phyloP scores from a whole-genome alignment of 2,797 vertebrate species.

The Sciurus vulgaris region DNA sequence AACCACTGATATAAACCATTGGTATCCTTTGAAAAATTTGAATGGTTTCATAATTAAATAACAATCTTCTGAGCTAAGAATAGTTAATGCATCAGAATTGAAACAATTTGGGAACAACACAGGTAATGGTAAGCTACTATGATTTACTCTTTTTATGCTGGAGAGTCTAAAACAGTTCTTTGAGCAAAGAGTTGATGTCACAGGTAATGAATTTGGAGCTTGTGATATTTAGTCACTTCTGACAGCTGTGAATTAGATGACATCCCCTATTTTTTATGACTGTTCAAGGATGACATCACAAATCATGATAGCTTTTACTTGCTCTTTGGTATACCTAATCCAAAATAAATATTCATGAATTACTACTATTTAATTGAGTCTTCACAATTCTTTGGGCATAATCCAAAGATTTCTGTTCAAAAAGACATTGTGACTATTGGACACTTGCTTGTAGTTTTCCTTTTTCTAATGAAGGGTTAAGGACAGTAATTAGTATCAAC shows the following conservation, averaged over 20 bases:
- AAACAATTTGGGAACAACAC: slow-evolving; percentile 6
- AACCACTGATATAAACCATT: neutral
- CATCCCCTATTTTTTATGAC: neutral
- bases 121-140: neutral
- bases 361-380: neutral
- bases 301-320: slow-evolving; percentile 21
- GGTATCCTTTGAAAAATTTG: neutral
- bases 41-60: neutral
- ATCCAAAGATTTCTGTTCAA: slow-evolving; percentile 25
- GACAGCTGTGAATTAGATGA: neutral
- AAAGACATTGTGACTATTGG: neutral
- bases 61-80: neutral
- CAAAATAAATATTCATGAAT: neutral
- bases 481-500: neutral
- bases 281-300: neutral
- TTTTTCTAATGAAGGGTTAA: slow-evolving; percentile 48
- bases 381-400: neutral
- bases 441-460: slow-evolving; percentile 5
- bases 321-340: neutral
- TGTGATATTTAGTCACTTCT: neutral
- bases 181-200: neutral
- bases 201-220: neutral
- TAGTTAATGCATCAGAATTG: neutral
- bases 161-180: neutral
- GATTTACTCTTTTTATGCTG: neutral